A percentile compares a stretch with the other conserved stretches of the same genome.
phyloP scores from a whole-genome alignment of 2,888 invertebrate species.

The Caenorhabditis sp. region DNA sequence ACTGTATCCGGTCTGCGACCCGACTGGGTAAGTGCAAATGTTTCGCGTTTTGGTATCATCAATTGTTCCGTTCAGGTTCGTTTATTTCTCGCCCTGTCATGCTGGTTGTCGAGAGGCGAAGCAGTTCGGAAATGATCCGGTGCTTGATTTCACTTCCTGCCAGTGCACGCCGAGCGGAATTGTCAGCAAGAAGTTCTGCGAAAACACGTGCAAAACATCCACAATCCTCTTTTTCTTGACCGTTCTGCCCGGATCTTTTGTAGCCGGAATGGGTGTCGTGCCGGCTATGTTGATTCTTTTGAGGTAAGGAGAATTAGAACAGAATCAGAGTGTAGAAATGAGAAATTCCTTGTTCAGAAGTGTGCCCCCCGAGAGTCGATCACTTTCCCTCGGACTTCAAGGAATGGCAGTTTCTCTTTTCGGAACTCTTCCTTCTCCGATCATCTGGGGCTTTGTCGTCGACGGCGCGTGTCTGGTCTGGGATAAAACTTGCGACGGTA shows the following conservation, averaged over 20 bases:
- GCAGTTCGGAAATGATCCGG: constrained; percentile 20
- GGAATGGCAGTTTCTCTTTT: constrained; percentile 76
- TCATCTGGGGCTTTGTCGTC: constrained; percentile 80
- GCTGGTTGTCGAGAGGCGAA: constrained; percentile 77
- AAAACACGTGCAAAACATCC: constrained; percentile 70
- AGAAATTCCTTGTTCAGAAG: constrained; percentile 58
- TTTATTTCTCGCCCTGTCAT: constrained; percentile 80
- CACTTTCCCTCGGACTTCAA: constrained; percentile 75
- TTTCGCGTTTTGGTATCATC: background rate
- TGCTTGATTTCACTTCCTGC: constrained; percentile 72
- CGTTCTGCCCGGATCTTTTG: constrained; percentile 74
- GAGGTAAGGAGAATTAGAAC: constrained; percentile 45
- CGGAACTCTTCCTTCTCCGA: constrained; percentile 80
- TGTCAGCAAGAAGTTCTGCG: constrained; percentile 74
- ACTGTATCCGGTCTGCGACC: constrained; percentile 79
- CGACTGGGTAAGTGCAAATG: constrained; percentile 59
- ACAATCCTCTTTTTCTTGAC: constrained; percentile 74
- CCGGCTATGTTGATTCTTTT: constrained; percentile 69
- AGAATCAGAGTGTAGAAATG: background rate
- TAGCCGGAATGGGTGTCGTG: constrained; percentile 74
- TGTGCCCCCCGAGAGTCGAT: constrained; percentile 75
- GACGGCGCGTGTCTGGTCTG: constrained; percentile 80
- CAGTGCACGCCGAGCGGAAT: constrained; percentile 70
- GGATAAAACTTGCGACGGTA: constrained; percentile 78
- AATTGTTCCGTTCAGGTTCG: constrained; percentile 35